Evolutionary conservation across 2,888 invertebrate species (phyloP), one percentile per base, ranked within the genome.

Genomic region (Dryobotodes eremita): DNA sequence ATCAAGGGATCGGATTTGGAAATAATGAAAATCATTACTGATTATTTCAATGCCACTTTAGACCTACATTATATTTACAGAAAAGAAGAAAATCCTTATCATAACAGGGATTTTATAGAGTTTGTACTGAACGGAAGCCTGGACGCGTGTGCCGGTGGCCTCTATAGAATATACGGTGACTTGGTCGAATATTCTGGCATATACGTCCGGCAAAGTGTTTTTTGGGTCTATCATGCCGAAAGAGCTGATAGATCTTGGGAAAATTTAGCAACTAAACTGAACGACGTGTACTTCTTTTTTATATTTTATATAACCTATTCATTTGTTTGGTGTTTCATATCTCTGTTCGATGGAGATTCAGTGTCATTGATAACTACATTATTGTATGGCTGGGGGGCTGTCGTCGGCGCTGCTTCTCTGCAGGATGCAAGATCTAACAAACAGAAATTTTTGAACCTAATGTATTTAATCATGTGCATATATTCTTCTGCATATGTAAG

Each of bases 111-210:
- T 0, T 95, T 92, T 82, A 17, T 95, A 46, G 65, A 89, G 1
- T 92, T 91, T n/a, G 10, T 96, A 3, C 13, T 88, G 5, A 95
- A 96, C 81, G 94, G 93, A 6, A 94, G 92, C 55, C 84, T 96
- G 4, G 95, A 96, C 62, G 86, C 90, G 0, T 93, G 93, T 71
- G 95, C 94, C 15, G 96, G 96, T 0, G 96, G 96, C 0, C 84
- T 94, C 0, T 95, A 94, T 55, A 91, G 94, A 78, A 83, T 94
- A 6, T 95, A 92, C 61, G 95, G 94, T 13, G 91, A 94, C n/a
- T 5, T 79, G 0, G 93, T 96, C 0, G 92, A 90, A 7, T 96
- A 96, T 81, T 95, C 96, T 2, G 96, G 96, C 0, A 77, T 93
- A 2, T 96, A 96, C 75, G 88, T 89, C 0, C 89, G 91, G 36